Evolutionary conservation across 2,888 invertebrate genomes (phyloP), one percentile per base, ranked within the genome.

Genomic region (Amphipoea oculea): DNA sequence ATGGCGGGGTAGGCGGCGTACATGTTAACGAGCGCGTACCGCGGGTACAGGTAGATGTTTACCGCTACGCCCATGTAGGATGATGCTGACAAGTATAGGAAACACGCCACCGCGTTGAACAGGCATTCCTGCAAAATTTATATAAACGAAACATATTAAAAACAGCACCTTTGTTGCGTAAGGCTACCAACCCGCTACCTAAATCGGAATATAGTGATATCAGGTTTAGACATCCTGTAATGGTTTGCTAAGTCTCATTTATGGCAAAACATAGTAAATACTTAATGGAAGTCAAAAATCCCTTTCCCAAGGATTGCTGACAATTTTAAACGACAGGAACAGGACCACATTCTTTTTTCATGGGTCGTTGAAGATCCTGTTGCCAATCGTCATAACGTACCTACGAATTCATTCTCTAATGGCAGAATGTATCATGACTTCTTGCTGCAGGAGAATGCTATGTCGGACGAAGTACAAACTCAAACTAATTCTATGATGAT

Each of bases 1-100:
- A 99, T 98, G 4, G 99, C 98, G n/a, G 99, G 99, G 96, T 98
- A 99, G 23, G 98, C 98, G 91, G 98, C 98, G 92, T 98, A 98
- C 86, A 99, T 98, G 66, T 97, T 98, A 79, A 97, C 95, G 12
- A 98, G 92, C 54, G 98, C 96, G 93, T 99, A 98, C 89, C 98
- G 97, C 0, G 98, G 98, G 95, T 98, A 98, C 75, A 99, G 95
- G 94, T 98, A 98, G 66, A 98, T 95, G 88, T 98, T 98, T 40
- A 98, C 98, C 1, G 98, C 98, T 86, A 98, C 98, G 0, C 98
- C 98, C 96, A 99, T 97, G 93, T 98, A 99, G 0, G 98, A 98
- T 2, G 99, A 98, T 0, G 98, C 98, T 54, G 98, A 98, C 77
- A 98, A 94, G 92, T 98, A 99, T 92, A 98, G 97, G 91, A 98